phyloP scores from a whole-genome alignment of 1,140 invertebrate genomes.

The Dendroctonus ponderosae region DNA sequence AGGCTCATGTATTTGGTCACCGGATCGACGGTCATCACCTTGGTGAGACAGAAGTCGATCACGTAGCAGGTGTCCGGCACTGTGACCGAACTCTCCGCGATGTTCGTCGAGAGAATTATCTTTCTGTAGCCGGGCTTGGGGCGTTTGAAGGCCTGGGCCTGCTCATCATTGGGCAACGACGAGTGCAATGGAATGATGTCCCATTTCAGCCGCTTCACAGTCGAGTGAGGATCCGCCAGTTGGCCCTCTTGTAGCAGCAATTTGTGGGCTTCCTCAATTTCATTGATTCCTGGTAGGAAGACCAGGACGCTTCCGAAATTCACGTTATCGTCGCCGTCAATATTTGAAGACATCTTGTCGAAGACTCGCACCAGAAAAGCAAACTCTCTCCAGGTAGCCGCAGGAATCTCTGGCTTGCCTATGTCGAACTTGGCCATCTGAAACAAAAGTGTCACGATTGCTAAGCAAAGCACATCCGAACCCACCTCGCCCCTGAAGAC shows the following conservation, averaged over 20 bases:
- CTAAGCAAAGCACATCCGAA: conserved; percentile 13
- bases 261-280: conserved; percentile 69
- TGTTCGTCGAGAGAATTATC: conserved; percentile 93
- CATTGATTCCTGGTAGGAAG: conserved; percentile 83
- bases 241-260: conserved; percentile 22
- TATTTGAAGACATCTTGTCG: conserved; percentile 64
- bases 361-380: conserved; percentile 67
- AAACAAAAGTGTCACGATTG: conserved; percentile 31
- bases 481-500: conserved; percentile 47
- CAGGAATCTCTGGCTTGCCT: conserved; percentile 52
- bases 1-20: conserved; percentile 78
- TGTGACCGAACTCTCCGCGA: conserved; percentile 96
- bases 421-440: conserved; percentile 55
- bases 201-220: conserved; percentile 48
- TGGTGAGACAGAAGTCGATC: conserved; percentile 94
- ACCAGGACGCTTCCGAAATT: conserved; percentile 69
- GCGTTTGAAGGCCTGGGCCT: conserved; percentile 65
- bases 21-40: conserved; percentile 71
- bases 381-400: conserved; percentile 51
- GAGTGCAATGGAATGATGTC: conserved; percentile 69
- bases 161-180: conserved; percentile 66
- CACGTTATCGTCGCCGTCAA: conserved; percentile 43
- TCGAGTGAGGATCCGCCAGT: not conserved
- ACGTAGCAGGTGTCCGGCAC: conserved; percentile 93
- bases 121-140: conserved; percentile 64